Evolutionary conservation across 2,113 vertebrate genomes (phyloP), one percentile per base, ranked within the genome.

Genomic region (Anas platyrhynchos): DNA sequence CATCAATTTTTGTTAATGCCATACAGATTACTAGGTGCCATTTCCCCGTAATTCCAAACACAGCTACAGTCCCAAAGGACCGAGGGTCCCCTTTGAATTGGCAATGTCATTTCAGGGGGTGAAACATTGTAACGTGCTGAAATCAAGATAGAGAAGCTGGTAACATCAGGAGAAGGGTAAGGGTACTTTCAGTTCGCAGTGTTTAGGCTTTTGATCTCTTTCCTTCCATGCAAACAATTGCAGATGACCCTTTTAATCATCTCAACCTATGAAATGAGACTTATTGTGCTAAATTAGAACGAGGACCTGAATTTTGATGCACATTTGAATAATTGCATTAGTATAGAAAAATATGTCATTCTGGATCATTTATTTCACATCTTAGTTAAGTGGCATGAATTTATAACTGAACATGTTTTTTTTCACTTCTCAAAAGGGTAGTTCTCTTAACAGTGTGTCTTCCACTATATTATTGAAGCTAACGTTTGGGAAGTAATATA

Each of bases 231-330:
- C 78, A 92, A n/a, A 83, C 63, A 77, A 48, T 78, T 87, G 58
- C 43, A 74, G 76, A 71, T 87, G 73, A 93, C 76, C 58, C 67
- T 96, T 76, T 92, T 91, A 91, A 94, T 88, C 81, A 89, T 85
- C 67, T 89, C 91, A 76, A 74, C 82, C 63, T 83, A 44, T 48
- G 75, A 80, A 77, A 87, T 77, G 41, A 91, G 66, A 91, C 73
- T 79, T 86, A 56, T 0, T 83, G 65, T 83, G 65, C 77, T 94
- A 94, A 95, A 88, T 94, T 75, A 91, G 74, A 92, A 81, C 58
- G 75, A 78, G 48, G 81, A 85, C 68, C 65, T 80, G 79, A 91
- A 79, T 94, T 96, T 94, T 91, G 67, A 90, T 44, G 31, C 32
- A 26, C 18, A 21, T 82, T 62, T 95, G 56, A 87, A 31, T 93